Evolutionary conservation across 2,797 vertebrate species (phyloP), one percentile per base, ranked within the genome.

Genomic region (Sphaeramia orbicularis): DNA sequence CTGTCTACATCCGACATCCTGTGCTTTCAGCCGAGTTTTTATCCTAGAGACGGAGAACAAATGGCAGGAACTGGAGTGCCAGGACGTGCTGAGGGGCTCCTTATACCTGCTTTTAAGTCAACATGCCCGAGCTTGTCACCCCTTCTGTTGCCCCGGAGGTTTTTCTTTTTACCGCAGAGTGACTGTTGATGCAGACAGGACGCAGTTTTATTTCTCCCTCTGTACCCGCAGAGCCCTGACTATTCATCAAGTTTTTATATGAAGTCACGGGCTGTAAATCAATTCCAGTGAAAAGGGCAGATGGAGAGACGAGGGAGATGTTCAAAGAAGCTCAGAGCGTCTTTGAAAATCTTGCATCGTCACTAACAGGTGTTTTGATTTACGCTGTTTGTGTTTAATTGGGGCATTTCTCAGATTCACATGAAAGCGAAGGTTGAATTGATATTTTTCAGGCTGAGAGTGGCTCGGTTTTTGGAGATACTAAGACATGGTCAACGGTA

Each of bases 171-270:
- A 37, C 68, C 71, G 50, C 32, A 59, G 21, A 16, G 40, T n/a
- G 55, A 65, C 62, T 37, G 75, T 59, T 57, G 66, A 65, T 70
- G 74, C 76, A 90, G 83, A 83, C 64, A 61, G 75, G 81, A 85
- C 58, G 16, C 69, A 41, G 64, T 24, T 24, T 24, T 24, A 2
- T 71, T 61, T 59, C 7, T 57, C 63, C 73, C 66, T 57, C 64
- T 56, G 35, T 68, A 57, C 48, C 66, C 40, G 49, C 76, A 82
- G 64, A 73, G 68, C 55, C 47, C 13, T 21, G 38, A 41, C 82
- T 57, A 83, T 78, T 86, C 76, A 86, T 86, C 86, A 90, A 62
- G 75, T 90, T 91, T 91, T 91, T 86, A 89, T 89, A 89, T 74
- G 73, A 77, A 91, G 79, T 79, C 67, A 40, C 24, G 36, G 78